Evolutionary conservation across 2,888 invertebrate genomes (phyloP).

Genomic region (Standfussiana lucernea): DNA sequence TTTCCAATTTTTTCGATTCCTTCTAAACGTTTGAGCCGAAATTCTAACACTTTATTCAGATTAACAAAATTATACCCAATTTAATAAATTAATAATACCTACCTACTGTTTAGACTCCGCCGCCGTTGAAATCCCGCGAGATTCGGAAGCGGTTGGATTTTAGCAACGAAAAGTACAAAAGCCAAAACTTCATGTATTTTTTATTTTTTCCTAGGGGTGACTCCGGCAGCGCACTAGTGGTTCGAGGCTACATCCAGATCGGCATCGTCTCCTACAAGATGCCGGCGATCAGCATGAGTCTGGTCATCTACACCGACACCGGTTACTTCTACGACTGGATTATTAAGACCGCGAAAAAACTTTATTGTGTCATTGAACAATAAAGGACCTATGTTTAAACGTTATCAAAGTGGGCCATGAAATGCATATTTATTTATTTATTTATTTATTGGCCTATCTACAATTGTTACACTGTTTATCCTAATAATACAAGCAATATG

Average conservation of each 20-base stretch:
- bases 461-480: too few relatives aligned
- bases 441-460: too few relatives aligned
- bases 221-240: conserved; percentile 76
- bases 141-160: background rate
- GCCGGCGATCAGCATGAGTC: conserved; percentile 35
- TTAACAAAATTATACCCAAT: background rate
- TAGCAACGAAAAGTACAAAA: background rate
- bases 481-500: too few relatives aligned
- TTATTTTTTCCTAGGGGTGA: conserved; percentile 76
- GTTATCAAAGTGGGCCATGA: background rate
- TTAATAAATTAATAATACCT: background rate
- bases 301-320: conserved; percentile 74
- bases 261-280: conserved; percentile 76
- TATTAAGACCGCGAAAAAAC: conserved; percentile 1
- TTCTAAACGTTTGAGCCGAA: background rate
- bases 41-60: background rate
- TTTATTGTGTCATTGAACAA: conserved; percentile 46
- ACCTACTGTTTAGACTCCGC: background rate
- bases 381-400: background rate
- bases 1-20: background rate
- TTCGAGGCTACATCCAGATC: conserved; percentile 72
- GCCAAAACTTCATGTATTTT: background rate
- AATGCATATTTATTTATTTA: too few relatives aligned
- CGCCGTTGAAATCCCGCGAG: background rate
- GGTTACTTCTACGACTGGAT: conserved; percentile 64